A percentile compares a stretch with the other conserved stretches of the same genome.
phyloP scores from a whole-genome alignment of 1,140 invertebrate species.

The Formica selysi region DNA sequence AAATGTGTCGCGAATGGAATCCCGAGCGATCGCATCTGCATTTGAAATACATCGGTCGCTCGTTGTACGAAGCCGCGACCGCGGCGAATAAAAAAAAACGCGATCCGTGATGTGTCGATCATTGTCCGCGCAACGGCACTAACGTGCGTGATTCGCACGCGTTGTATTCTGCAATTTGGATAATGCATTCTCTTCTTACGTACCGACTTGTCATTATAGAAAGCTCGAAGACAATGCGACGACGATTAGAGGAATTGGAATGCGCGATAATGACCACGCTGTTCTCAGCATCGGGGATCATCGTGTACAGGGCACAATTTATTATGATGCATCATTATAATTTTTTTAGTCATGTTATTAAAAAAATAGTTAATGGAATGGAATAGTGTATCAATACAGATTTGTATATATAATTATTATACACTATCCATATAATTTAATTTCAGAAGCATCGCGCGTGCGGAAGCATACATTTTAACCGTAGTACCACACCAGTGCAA shows the following conservation, averaged over 20 bases:
- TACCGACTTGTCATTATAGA: slow-evolving; percentile 75
- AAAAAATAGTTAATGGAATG: too few species aligned
- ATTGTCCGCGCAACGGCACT: slow-evolving; percentile 20
- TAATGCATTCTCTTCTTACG: slow-evolving; percentile 41
- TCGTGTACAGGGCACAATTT: not conserved
- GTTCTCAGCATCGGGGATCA: not conserved
- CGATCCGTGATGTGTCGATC: slow-evolving; percentile 14
- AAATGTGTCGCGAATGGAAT: slow-evolving; percentile 64
- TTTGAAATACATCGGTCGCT: slow-evolving; percentile 13
- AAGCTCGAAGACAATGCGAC: slow-evolving; percentile 66
- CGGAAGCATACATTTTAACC: not conserved
- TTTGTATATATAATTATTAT: not conserved
- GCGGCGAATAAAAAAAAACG: not conserved
- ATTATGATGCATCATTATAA: not conserved
- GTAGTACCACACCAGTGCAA: too few species aligned
- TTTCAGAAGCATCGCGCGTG: not conserved
- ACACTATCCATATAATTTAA: not conserved
- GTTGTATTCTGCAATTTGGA: slow-evolving; percentile 60
- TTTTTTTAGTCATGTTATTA: too few species aligned
- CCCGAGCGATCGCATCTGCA: slow-evolving; percentile 22
- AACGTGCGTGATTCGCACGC: slow-evolving; percentile 16
- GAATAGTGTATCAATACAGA: too few species aligned
- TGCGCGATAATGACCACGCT: slow-evolving; percentile 28
- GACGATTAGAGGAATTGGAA: slow-evolving; percentile 53
- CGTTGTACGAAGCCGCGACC: slow-evolving; percentile 1